These are phyloP conservation scores for Belonocnema kinseyi DNA, from an alignment of 1,140 invertebrate species.

Conservation along the genomic window DNA sequence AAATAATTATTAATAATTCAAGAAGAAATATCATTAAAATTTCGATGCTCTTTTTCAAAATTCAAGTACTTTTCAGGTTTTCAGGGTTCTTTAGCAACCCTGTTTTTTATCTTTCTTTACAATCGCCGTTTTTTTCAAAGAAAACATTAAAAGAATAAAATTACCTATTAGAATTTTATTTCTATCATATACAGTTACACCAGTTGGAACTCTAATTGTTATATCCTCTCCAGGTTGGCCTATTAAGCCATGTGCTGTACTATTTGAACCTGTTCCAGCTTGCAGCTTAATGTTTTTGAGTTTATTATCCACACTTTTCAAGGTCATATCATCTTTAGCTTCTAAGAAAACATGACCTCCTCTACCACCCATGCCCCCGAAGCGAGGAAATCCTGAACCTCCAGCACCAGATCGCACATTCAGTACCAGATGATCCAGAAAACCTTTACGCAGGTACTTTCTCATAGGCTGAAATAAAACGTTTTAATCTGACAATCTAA, in stretches of 20 bases:
- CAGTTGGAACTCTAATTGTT: constrained; percentile 85
- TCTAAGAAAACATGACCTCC: constrained; percentile 88
- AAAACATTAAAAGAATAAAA: constrained; percentile 28
- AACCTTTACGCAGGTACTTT: constrained; percentile 74
- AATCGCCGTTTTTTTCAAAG: too few species aligned
- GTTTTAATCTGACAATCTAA: constrained; percentile 8
- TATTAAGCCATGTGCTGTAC: constrained; percentile 83
- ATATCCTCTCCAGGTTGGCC: constrained; percentile 84
- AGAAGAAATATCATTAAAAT: too few species aligned
- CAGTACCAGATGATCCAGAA: constrained; percentile 85
- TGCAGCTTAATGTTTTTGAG: constrained; percentile 77
- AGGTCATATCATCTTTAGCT: constrained; percentile 79
- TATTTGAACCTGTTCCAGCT: constrained; percentile 83
- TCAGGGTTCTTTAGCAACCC: too few species aligned
- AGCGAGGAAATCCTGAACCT: constrained; percentile 84
- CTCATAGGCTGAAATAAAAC: constrained; percentile 54
- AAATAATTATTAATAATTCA: too few species aligned
- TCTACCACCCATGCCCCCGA: constrained; percentile 89
- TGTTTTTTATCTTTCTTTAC: too few species aligned
- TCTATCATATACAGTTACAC: constrained; percentile 84
- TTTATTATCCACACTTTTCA: constrained; percentile 77
- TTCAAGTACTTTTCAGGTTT: too few species aligned
- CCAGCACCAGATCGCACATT: constrained; percentile 86
- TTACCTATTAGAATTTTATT: constrained; percentile 79
- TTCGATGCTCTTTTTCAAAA: too few species aligned